Evolutionary conservation across 2,113 vertebrate genomes (phyloP).

Genomic region (Gallinago media): DNA sequence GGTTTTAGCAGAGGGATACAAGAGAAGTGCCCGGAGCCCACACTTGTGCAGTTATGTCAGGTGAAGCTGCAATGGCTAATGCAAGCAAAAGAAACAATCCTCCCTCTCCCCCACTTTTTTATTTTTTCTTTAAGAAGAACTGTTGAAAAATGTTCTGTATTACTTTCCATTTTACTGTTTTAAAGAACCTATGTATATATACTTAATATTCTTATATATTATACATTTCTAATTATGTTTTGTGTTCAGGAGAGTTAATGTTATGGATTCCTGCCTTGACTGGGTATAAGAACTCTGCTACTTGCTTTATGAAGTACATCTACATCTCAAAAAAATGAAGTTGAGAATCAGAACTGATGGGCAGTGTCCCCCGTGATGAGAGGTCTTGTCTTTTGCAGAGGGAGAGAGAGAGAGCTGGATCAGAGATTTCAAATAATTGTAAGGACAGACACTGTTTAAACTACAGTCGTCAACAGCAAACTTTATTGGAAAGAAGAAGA

Average conservation of each 20-base stretch:
- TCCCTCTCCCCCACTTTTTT: background rate
- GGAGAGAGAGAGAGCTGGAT: background rate
- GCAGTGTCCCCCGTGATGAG: background rate
- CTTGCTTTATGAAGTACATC: background rate
- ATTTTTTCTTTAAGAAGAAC: background rate
- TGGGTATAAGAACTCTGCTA: background rate
- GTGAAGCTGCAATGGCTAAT: background rate
- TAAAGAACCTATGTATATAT: background rate
- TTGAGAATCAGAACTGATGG: constrained; percentile 7
- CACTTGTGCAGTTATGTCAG: background rate
- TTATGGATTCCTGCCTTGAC: background rate
- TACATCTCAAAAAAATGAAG: background rate
- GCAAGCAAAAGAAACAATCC: background rate
- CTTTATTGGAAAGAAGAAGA: constrained; percentile 7
- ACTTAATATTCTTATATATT: background rate
- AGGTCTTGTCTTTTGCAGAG: background rate
- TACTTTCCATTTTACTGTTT: background rate
- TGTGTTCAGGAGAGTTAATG: background rate
- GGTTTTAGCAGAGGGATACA: background rate
- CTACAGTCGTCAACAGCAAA: constrained; percentile 15
- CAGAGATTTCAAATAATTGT: constrained; percentile 8
- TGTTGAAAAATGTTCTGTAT: background rate
- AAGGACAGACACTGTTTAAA: background rate
- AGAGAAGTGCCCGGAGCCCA: background rate
- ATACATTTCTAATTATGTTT: background rate